A percentile compares a stretch with the other conserved stretches of the same genome.
Evolutionary conservation across 2,888 invertebrate species (phyloP).

Genomic region (Palloptera scutellata): DNA sequence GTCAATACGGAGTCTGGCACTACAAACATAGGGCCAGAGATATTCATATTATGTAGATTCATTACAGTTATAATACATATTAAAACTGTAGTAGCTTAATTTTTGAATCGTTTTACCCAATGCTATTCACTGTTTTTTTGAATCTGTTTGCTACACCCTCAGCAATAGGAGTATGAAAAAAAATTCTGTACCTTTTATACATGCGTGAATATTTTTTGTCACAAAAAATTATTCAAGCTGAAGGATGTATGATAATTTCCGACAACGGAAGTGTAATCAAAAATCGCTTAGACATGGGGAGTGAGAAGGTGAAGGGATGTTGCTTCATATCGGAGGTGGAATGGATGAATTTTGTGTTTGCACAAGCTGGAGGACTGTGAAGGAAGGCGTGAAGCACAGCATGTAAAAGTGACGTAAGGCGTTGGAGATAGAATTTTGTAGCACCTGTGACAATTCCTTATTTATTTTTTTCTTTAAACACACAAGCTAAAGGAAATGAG

Average conservation of each 20-base stretch:
- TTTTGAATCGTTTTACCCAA: too few relatives aligned
- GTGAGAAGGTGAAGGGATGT: constrained; percentile 28
- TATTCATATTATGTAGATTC: too few relatives aligned
- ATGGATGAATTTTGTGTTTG: constrained; percentile 4
- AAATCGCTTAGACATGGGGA: constrained; percentile 63
- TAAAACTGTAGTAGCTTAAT: too few relatives aligned
- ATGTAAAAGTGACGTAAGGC: constrained; percentile 11
- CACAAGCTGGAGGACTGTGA: constrained; percentile 22
- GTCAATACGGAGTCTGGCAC: too few relatives aligned
- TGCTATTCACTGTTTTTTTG: too few relatives aligned
- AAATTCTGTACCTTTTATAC: too few relatives aligned
- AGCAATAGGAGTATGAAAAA: too few relatives aligned
- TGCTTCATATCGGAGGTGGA: constrained; percentile 11
- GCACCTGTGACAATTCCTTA: constrained; percentile 37
- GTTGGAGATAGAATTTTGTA: constrained; percentile 26
- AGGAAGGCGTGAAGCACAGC: constrained; percentile 21
- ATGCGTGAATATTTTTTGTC: too few relatives aligned
- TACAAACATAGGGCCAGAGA: too few relatives aligned
- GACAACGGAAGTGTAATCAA: constrained; percentile 65
- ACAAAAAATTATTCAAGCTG: constrained; percentile 63
- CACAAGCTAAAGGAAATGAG: background rate
- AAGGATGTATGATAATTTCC: constrained; percentile 66
- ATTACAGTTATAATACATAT: too few relatives aligned
- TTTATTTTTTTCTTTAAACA: background rate
- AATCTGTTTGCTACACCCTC: too few relatives aligned